phyloP scores from a whole-genome alignment of 2,113 vertebrate species.

The Melospiza melodia region DNA sequence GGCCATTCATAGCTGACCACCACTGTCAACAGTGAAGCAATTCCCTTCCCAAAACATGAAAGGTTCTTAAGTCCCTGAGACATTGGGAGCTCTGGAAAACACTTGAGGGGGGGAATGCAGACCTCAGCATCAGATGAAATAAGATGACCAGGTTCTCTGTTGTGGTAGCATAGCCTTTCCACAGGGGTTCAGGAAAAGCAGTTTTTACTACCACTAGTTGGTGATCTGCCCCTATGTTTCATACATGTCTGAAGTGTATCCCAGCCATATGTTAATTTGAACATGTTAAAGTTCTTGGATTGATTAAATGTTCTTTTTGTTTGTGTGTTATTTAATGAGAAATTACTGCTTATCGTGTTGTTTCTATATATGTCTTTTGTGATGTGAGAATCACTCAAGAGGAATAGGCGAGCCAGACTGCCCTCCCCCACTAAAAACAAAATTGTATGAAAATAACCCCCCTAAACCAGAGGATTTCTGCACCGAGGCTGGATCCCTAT shows the following conservation, averaged over 20 bases:
- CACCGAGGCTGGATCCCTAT: background rate
- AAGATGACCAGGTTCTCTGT: background rate
- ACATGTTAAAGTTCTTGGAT: conserved; percentile 72
- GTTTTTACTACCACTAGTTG: background rate
- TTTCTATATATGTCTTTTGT: conserved; percentile 81
- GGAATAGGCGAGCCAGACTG: conserved; percentile 84
- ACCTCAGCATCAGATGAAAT: background rate
- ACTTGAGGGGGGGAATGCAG: background rate
- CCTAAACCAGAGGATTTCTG: conserved; percentile 47
- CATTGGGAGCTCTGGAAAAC: background rate
- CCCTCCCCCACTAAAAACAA: conserved; percentile 67
- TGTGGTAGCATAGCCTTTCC: background rate
- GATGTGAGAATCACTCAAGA: conserved; percentile 85
- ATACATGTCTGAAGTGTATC: conserved; percentile 69
- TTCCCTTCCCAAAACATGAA: background rate
- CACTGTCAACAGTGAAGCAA: background rate
- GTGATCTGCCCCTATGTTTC: conserved; percentile 41
- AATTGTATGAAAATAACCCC: background rate
- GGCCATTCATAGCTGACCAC: conserved; percentile 6
- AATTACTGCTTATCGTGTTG: conserved; percentile 75
- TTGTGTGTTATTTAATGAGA: conserved; percentile 75
- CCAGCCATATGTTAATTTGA: conserved; percentile 66
- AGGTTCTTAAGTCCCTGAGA: background rate
- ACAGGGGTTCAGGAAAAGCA: background rate
- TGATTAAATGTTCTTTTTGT: conserved; percentile 72